These are phyloP conservation scores for Narcine bancroftii DNA, from an alignment of 2,113 vertebrate genomes.

Conservation along the genomic window DNA sequence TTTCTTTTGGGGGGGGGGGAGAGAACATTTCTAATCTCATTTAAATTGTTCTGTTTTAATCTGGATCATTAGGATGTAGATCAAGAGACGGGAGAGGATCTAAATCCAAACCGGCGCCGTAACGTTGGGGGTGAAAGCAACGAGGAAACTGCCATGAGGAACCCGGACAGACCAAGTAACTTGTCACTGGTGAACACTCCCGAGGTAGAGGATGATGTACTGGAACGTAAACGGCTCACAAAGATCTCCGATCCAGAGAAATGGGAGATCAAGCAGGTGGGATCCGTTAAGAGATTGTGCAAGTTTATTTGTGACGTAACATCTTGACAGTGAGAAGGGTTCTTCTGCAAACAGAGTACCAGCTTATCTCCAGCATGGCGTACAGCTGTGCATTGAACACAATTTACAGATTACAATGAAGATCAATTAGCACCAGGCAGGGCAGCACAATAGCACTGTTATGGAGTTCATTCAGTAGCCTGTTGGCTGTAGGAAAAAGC, in stretches of 20 bases:
- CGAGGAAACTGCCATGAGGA: slow-evolving; percentile 82
- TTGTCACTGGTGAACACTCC: slow-evolving; percentile 79
- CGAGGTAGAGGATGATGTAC: slow-evolving; percentile 84
- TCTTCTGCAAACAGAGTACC: no score
- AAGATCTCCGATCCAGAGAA: slow-evolving; percentile 96
- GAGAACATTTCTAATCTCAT: not conserved
- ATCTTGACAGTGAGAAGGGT: no score
- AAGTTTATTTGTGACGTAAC: no score
- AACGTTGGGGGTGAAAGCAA: slow-evolving; percentile 74
- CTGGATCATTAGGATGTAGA: slow-evolving; percentile 77
- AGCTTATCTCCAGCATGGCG: no score
- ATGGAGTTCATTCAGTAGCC: no score
- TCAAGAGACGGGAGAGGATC: slow-evolving; percentile 89
- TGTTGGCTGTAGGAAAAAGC: no score
- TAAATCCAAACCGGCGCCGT: slow-evolving; percentile 86
- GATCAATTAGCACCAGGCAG: no score
- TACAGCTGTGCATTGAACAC: no score
- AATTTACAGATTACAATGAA: no score
- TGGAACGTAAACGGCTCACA: slow-evolving; percentile 90
- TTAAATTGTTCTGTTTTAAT: not conserved
- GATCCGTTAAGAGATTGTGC: no score
- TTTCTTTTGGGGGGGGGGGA: no score
- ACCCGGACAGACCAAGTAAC: slow-evolving; percentile 88
- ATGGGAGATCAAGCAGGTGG: slow-evolving; percentile 97
- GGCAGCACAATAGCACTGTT: no score